phyloP scores from a whole-genome alignment of 2,888 invertebrate genomes.

The Apamea sordens region DNA sequence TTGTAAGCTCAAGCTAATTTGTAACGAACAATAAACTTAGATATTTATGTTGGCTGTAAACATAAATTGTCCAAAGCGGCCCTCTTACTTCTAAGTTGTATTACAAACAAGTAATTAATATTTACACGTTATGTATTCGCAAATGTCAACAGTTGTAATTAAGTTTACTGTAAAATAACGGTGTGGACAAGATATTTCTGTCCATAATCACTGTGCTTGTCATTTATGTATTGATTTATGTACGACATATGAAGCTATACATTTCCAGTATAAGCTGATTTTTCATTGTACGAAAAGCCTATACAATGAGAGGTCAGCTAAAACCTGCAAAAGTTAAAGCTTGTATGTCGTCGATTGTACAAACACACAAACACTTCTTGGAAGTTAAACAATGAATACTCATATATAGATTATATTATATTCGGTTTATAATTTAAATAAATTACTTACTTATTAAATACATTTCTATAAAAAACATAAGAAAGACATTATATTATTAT shows the following conservation, averaged over 20 bases:
- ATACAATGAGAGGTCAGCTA: too few relatives aligned
- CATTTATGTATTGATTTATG: neutral
- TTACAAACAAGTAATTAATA: constrained; percentile 21
- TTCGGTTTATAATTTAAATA: too few relatives aligned
- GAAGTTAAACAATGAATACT: too few relatives aligned
- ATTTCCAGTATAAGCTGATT: too few relatives aligned
- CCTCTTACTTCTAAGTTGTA: neutral
- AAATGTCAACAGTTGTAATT: constrained; percentile 17
- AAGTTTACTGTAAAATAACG: constrained; percentile 20
- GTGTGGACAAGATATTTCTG: neutral
- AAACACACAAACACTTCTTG: too few relatives aligned
- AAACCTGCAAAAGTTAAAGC: too few relatives aligned
- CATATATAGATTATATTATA: too few relatives aligned
- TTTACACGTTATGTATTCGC: neutral
- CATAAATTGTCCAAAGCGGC: constrained; percentile 10
- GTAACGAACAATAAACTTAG: constrained; percentile 15
- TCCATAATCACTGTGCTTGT: neutral
- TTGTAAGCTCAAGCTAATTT: constrained; percentile 23
- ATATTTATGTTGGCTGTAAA: constrained; percentile 31
- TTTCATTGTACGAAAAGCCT: too few relatives aligned
- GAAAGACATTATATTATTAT: too few relatives aligned
- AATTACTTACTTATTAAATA: too few relatives aligned
- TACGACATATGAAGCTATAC: neutral
- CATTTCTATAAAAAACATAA: too few relatives aligned
- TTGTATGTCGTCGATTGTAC: too few relatives aligned